Evolutionary conservation across 1,140 invertebrate genomes (phyloP).

Genomic region (Bombus sibiricus): DNA sequence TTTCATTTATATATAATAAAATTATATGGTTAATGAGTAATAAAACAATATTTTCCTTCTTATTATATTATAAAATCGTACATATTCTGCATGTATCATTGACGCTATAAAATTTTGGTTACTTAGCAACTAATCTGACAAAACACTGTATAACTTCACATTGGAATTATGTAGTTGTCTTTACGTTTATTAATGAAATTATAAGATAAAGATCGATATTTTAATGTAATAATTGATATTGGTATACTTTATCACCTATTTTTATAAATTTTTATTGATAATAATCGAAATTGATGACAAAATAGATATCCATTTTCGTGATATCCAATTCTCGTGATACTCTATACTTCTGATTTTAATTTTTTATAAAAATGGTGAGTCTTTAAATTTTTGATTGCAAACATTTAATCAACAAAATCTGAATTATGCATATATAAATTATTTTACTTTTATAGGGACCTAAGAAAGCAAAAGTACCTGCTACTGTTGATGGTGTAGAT

Average conservation of each 20-base stretch:
- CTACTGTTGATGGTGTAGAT: conserved; percentile 91
- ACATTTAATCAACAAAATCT: background rate
- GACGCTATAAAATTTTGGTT: conserved; percentile 34
- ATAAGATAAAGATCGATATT: conserved; percentile 24
- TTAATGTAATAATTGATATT: conserved; percentile 16
- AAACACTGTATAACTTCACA: conserved; percentile 35
- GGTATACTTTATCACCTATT: background rate
- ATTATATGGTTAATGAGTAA: background rate
- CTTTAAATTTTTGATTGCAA: background rate
- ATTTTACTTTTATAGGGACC: conserved; percentile 49
- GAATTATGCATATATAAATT: background rate
- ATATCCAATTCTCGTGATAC: background rate
- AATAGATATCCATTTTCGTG: background rate
- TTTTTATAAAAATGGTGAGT: conserved; percentile 60
- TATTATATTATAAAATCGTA: background rate
- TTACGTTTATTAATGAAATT: conserved; percentile 37
- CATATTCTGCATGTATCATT: background rate
- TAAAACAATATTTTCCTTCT: conserved; percentile 14
- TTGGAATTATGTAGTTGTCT: conserved; percentile 21
- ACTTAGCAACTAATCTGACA: conserved; percentile 56
- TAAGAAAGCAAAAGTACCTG: conserved; percentile 62
- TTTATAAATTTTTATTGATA: conserved; percentile 16
- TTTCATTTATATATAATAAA: conserved; percentile 26
- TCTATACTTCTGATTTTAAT: conserved; percentile 4
- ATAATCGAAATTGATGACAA: background rate